Evolutionary conservation across 2,797 vertebrate species (phyloP).

Genomic region (Uromys caudimaculatus): DNA sequence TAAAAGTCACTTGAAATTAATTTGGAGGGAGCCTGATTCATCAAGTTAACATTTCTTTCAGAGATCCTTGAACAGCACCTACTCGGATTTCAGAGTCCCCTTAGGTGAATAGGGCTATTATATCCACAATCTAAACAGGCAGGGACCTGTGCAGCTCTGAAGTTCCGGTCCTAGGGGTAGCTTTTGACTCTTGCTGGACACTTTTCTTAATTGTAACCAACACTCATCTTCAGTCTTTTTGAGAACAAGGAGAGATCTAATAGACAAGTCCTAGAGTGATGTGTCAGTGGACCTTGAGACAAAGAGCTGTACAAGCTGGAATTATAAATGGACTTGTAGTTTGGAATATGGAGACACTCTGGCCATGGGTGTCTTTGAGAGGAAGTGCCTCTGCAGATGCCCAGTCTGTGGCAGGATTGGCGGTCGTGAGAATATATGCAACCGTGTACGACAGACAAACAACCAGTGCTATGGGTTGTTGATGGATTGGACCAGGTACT

Average conservation of each 20-base stretch:
- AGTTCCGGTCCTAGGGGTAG: background rate
- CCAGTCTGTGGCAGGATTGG: no score
- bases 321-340: background rate
- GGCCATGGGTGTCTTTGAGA: background rate
- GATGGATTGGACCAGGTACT: accelerated
- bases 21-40: conserved; percentile 38
- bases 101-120: conserved; percentile 48
- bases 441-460: background rate
- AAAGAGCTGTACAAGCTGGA: background rate
- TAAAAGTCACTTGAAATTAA: conserved; percentile 42
- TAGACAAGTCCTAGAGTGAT: accelerated
- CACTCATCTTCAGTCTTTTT: background rate
- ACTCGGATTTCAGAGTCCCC: conserved; percentile 1
- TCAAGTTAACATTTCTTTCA: conserved; percentile 30
- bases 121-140: background rate
- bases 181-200: background rate
- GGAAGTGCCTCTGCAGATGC: accelerated
- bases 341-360: background rate
- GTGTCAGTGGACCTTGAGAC: background rate
- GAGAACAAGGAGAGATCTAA: background rate
- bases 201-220: background rate
- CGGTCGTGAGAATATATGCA: accelerated
- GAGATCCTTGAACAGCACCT: conserved; percentile 42
- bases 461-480: background rate
- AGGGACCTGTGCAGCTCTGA: background rate